Conservation (phyloP, 2,888 invertebrate species). For the Mesoligia furuncula region DNA sequence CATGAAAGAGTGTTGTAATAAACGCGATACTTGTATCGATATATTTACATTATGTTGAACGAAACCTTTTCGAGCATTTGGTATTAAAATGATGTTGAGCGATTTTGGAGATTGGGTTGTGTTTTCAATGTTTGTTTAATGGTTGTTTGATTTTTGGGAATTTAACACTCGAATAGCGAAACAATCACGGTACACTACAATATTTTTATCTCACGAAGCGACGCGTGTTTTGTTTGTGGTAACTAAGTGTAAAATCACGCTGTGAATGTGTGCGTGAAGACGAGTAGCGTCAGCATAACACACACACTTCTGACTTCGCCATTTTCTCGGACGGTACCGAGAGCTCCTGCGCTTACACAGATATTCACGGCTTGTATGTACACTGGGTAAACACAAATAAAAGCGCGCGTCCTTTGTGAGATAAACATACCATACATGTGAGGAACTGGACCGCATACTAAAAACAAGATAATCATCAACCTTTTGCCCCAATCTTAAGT, state of each 20-base stretch:
- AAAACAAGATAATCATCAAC: no score
- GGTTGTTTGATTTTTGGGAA: background rate
- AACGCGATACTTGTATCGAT: constrained; percentile 71
- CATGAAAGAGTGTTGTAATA: constrained; percentile 79
- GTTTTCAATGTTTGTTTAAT: background rate
- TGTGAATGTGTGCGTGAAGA: background rate
- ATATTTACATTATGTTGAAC: constrained; percentile 59
- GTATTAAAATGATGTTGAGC: constrained; percentile 52
- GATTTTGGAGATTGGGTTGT: constrained; percentile 26
- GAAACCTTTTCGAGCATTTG: constrained; percentile 48
- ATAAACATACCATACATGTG: background rate
- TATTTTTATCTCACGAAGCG: background rate
- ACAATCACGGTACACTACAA: background rate
- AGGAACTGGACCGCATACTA: background rate
- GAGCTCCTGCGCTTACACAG: background rate
- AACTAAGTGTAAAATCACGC: background rate
- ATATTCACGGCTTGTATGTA: background rate
- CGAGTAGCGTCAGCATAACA: background rate
- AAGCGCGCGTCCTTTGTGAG: background rate
- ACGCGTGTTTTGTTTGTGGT: background rate
- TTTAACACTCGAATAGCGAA: background rate
- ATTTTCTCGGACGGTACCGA: no score
- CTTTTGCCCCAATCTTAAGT: background rate
- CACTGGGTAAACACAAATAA: background rate
- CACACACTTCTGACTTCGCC: background rate